Base-by-base conservation (phyloP, 2,888 invertebrate genomes). In the Bombylius major region DNA sequence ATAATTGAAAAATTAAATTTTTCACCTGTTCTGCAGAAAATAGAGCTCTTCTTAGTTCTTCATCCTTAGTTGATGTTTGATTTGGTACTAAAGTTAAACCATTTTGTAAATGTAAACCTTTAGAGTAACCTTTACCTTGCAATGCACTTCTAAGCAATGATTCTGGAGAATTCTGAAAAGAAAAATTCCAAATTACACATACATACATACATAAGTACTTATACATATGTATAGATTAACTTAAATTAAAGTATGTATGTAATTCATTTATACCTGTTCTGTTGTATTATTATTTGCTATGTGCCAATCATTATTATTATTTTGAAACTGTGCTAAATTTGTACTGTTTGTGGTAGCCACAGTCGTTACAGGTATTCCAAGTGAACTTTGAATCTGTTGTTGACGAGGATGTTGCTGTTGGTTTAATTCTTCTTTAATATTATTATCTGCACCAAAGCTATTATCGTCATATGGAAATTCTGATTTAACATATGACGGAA, bases 251-350 rank as follows among this genome's bases (percentile, higher is more conserved):
- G 2, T n/a, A n/a, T n/a, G n/a, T n/a, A 8, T 39, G 5, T 39
- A 39, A 39, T 32, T 45, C 3, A 11, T 42, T 57, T 59, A 60
- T 55, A 68, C 70, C 66, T 69, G 71, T 33, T 73, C 80, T 34
- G 79, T 76, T 36, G 76, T 73, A 67, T 86, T 87, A 71, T 87
- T 84, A 69, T 87, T 83, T 56, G 84, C 83, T 69, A 86, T 79
- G 69, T 86, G 87, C 86, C 87, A 87, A 70, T 89, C 87, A 71
- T 89, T 88, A 71, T 88, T 87, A 69, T 87, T 88, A 66, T 86
- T 83, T 69, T 73, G 72, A 57, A 72, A 73, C 57, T 72, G 72
- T n/a, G 71, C 82, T 80, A 73, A 78, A 79, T 79, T 79, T 77
- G 70, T 69, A 49, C 65, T 68, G 55, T 57, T 59, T 56, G 68